These are phyloP conservation scores for Cephalotes varians DNA, from an alignment of 2,888 invertebrate genomes.

Conservation along the genomic window DNA sequence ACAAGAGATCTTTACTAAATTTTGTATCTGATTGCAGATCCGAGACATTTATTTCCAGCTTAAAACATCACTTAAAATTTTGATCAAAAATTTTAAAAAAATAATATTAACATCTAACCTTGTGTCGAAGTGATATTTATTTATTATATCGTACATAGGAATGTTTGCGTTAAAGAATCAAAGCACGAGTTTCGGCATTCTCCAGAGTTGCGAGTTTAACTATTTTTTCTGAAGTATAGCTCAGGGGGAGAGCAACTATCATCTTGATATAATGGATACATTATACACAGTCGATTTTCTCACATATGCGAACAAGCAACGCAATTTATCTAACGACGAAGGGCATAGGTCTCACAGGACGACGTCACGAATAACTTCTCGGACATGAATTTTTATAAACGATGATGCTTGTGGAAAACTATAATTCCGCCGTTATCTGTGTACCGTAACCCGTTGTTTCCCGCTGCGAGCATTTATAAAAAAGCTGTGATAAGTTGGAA, in stretches of 20 bases:
- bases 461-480: not conserved
- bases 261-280: conserved; percentile 41
- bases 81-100: not conserved
- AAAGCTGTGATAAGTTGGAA: not conserved
- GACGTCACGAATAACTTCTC: conserved; percentile 30
- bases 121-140: not conserved
- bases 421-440: conserved; percentile 12
- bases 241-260: not conserved
- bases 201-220: not conserved
- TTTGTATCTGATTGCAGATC: not conserved
- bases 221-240: conserved; percentile 2
- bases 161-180: not conserved
- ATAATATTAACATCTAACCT: not conserved
- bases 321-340: conserved; percentile 57
- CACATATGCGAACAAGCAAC: conserved; percentile 42
- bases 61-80: not conserved
- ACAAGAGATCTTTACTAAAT: not conserved
- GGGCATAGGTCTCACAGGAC: conserved; percentile 24
- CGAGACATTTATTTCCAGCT: not conserved
- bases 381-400: conserved; percentile 57
- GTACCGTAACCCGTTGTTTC: conserved; percentile 19
- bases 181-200: not conserved
- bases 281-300: conserved; percentile 29
- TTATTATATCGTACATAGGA: not conserved
- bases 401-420: conserved; percentile 21